phyloP scores from a whole-genome alignment of 2,113 vertebrate species.

The Indri indri region DNA sequence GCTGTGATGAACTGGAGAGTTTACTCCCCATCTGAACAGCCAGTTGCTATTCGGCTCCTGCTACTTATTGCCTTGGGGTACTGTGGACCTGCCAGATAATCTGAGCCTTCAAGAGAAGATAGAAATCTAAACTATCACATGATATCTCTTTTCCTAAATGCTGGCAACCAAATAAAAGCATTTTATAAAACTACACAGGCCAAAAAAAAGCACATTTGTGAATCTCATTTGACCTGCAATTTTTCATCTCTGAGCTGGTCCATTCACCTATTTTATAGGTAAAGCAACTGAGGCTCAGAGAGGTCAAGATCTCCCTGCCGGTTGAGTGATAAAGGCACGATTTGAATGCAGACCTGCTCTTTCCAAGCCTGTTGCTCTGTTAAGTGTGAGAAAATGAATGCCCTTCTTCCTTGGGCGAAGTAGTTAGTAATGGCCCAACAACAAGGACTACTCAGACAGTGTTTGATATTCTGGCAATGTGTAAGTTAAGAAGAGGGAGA shows the following conservation, averaged over 20 bases:
- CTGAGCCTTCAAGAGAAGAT: neutral
- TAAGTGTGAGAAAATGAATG: neutral
- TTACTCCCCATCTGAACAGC: neutral
- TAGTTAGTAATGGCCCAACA: neutral
- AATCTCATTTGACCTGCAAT: neutral
- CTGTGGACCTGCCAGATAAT: neutral
- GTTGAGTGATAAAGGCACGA: neutral
- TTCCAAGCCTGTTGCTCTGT: neutral
- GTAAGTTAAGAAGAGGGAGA: neutral
- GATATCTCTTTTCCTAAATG: neutral
- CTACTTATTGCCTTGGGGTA: neutral
- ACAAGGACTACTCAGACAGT: neutral
- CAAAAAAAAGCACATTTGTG: neutral
- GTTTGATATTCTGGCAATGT: neutral
- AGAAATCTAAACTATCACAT: neutral
- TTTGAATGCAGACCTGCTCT: neutral
- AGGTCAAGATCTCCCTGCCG: neutral
- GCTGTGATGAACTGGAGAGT: no score
- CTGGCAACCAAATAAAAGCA: neutral
- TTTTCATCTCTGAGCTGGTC: neutral
- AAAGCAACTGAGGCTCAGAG: slow-evolving; percentile 3
- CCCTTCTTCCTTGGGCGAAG: neutral
- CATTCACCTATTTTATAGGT: neutral
- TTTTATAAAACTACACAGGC: neutral
- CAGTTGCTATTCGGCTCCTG: neutral